These are phyloP conservation scores for Pygmarrhopalites habei DNA, from an alignment of 1,140 invertebrate species.

Conservation along the genomic window DNA sequence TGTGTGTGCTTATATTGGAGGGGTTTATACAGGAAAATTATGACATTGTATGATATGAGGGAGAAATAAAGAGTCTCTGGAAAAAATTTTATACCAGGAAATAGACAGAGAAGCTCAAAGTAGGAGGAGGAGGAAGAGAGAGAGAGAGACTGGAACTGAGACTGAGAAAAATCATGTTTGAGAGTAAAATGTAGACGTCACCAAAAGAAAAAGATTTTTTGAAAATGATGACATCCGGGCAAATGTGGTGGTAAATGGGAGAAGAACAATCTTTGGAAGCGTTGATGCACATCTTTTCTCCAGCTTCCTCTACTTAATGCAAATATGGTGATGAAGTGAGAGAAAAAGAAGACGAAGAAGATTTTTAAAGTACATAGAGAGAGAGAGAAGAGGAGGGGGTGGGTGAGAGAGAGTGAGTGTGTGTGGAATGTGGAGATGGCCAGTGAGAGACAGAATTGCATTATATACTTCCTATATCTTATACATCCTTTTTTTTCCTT, in stretches of 20 bases:
- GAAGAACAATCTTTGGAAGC: constrained; percentile 28
- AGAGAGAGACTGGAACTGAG: no score
- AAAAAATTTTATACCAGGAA: no score
- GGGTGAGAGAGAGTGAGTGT: neutral
- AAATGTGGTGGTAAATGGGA: constrained; percentile 30
- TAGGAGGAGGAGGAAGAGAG: no score
- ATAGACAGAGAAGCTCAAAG: no score
- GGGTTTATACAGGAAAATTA: no score
- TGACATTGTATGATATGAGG: no score
- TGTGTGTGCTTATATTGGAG: no score
- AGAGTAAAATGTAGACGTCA: constrained; percentile 21
- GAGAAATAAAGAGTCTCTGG: no score
- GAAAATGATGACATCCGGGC: constrained; percentile 36
- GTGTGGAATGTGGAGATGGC: neutral
- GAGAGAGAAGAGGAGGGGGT: neutral
- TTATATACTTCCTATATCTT: no score
- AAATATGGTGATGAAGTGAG: constrained; percentile 37
- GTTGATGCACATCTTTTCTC: constrained; percentile 27
- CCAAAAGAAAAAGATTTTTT: constrained; percentile 9
- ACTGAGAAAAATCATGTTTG: no score
- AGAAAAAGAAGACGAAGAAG: neutral
- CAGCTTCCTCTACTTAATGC: constrained; percentile 33
- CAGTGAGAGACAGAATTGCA: neutral
- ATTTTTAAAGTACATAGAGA: no score
- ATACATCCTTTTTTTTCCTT: no score